Percentiles rank a stretch among this genome's conserved stretches.
Conservation (phyloP, 2,888 invertebrate species). For the Blera fallax region DNA sequence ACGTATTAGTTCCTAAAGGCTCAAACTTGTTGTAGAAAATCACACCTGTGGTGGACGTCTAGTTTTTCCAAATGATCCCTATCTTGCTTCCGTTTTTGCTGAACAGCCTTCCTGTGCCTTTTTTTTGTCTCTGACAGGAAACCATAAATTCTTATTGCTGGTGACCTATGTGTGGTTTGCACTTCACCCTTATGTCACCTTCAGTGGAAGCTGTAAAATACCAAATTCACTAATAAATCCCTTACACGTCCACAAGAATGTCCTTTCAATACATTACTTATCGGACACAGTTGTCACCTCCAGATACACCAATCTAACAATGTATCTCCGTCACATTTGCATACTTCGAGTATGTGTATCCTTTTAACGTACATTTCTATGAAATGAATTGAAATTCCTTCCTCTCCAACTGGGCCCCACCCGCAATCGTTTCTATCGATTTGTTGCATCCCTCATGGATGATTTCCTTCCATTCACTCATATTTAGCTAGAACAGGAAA, state of each 20-base stretch:
- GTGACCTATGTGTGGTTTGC: background rate
- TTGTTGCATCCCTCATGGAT: slow-evolving; percentile 53
- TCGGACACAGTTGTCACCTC: slow-evolving; percentile 55
- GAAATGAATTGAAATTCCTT: background rate
- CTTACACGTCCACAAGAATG: background rate
- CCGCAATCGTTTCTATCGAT: slow-evolving; percentile 25
- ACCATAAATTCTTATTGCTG: background rate
- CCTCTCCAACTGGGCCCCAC: background rate
- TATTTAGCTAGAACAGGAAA: slow-evolving; percentile 13
- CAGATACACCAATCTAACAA: slow-evolving; percentile 24
- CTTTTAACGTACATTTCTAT: background rate
- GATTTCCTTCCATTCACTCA: slow-evolving; percentile 29
- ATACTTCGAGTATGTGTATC: background rate
- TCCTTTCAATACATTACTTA: slow-evolving; percentile 42
- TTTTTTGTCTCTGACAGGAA: no score
- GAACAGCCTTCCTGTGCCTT: no score
- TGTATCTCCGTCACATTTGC: slow-evolving; percentile 48
- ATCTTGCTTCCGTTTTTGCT: no score
- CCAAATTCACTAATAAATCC: slow-evolving; percentile 14
- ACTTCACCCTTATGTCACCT: slow-evolving; percentile 4
- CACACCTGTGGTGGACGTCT: no score
- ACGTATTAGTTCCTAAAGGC: no score
- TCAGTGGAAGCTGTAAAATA: background rate
- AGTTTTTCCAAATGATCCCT: no score
- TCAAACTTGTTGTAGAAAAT: no score